Evolutionary conservation across 35 echinoderm and acorn worm species (phyloP), one percentile per base, ranked within the genome.

Genomic region (Apostichopus japonicus): DNA sequence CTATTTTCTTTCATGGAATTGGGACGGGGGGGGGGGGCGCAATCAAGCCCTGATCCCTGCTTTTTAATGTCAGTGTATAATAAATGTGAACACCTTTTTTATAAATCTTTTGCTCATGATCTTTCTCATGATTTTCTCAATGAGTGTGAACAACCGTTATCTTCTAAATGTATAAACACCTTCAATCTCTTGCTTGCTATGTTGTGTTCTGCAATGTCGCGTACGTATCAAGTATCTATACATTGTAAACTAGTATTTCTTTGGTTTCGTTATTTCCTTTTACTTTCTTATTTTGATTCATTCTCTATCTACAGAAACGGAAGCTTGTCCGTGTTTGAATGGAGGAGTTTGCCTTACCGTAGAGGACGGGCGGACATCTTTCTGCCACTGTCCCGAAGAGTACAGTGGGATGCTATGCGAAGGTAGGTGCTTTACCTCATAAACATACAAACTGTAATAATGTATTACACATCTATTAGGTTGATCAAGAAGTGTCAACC

Each of bases 291-390:
- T 44, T n/a, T 44, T 44, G 33, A 44, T 44, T 44, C 33, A 3
- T 44, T 44, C 33, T 44, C 33, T 44, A 44, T 44, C 33, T 44
- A 44, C 33, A 44, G 33, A 44, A 11, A 83, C 79, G 54, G 51
- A 15, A 19, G 79, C 9, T 33, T 83, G 79, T 83, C 79, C 79
- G 17, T 83, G 79, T 54, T 55, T 54, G 79, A 83, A 83, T 83
- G 79, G 79, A n/a, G 79, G 79, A 17, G 4, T n/a, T 6, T 83
- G 79, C 51, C 13, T 83, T 7, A 10, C 6, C 1, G 5, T 83
- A 19, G 14, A 33, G 54, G 79, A 83, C 17, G 9, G 10, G n/a
- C 17, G 51, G 11, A 67, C 63, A 10, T 83, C 79, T 3, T 33
- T 83, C 44, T 83, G 79, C 54, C 33, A 44, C 6, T 83, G 79